These are phyloP conservation scores for Leuciscus waleckii DNA, from an alignment of 2,797 vertebrate genomes.

Conservation along the genomic window DNA sequence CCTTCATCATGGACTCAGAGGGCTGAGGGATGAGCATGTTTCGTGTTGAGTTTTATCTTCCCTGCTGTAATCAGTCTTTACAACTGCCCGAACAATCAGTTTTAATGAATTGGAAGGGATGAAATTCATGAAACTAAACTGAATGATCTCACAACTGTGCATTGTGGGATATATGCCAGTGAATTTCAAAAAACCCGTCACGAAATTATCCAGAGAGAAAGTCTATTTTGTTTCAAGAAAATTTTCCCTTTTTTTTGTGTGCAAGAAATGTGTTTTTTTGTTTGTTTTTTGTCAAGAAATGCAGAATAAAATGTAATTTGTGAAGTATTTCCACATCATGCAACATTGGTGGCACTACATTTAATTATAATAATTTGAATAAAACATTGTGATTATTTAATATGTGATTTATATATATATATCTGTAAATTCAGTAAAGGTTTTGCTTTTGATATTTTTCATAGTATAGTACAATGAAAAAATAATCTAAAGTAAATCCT, in stretches of 20 bases:
- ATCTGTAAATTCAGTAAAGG: too few relatives aligned
- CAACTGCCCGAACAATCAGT: not conserved
- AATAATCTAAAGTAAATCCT: too few relatives aligned
- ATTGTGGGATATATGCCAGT: not conserved
- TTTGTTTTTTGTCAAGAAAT: not conserved
- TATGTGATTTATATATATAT: too few relatives aligned
- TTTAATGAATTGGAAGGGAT: not conserved
- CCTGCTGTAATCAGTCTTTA: not conserved
- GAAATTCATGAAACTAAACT: not conserved
- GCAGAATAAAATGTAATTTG: not conserved
- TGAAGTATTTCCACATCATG: not conserved
- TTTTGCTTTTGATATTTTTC: too few relatives aligned
- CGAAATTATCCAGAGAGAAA: not conserved
- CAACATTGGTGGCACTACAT: not conserved
- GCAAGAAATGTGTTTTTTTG: not conserved
- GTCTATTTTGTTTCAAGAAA: too few relatives aligned
- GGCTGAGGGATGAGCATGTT: constrained; percentile 65
- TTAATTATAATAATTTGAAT: not conserved
- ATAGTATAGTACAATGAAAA: too few relatives aligned
- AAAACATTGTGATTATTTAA: too few relatives aligned
- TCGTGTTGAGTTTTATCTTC: not conserved
- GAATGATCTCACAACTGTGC: not conserved
- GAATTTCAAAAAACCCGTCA: not conserved
- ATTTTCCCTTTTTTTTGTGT: too few relatives aligned
- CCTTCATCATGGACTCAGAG: constrained; percentile 91